Percentiles rank a stretch among this genome's conserved stretches.
These are phyloP conservation scores for Seladonia tumulorum DNA, from an alignment of 2,888 invertebrate genomes.

Conservation along the genomic window DNA sequence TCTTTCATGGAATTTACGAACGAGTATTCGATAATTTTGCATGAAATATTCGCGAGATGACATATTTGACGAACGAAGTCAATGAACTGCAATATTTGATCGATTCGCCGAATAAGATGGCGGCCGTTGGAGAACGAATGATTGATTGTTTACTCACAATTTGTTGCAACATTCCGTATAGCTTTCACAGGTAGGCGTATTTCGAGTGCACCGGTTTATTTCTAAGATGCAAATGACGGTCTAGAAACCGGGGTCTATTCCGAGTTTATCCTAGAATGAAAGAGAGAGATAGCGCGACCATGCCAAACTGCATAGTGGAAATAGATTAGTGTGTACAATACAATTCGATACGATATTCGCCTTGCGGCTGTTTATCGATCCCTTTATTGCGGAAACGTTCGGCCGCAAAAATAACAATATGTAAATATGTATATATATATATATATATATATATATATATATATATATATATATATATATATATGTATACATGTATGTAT, in stretches of 20 bases:
- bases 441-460: too few species aligned
- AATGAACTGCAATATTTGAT: background rate
- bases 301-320: conserved; percentile 47
- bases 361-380: background rate
- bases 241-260: conserved; percentile 65
- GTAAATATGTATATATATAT: too few species aligned
- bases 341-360: background rate
- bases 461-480: too few species aligned
- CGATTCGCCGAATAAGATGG: background rate
- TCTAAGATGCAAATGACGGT: conserved; percentile 59
- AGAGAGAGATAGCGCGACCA: conserved; percentile 21
- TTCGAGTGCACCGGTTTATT: conserved; percentile 57
- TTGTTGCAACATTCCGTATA: conserved; percentile 9
- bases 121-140: background rate
- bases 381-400: background rate
- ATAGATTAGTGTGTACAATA: conserved; percentile 32
- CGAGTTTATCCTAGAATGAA: conserved; percentile 49
- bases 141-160: conserved; percentile 31
- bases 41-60: background rate
- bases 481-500: too few species aligned
- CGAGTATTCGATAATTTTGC: background rate
- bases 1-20: background rate
- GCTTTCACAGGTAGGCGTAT: conserved; percentile 39
- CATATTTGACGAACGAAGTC: background rate
- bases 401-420: background rate